Evolutionary conservation across 2,888 invertebrate genomes (phyloP), one percentile per base, ranked within the genome.

Genomic region (Diadegma fenestrale): DNA sequence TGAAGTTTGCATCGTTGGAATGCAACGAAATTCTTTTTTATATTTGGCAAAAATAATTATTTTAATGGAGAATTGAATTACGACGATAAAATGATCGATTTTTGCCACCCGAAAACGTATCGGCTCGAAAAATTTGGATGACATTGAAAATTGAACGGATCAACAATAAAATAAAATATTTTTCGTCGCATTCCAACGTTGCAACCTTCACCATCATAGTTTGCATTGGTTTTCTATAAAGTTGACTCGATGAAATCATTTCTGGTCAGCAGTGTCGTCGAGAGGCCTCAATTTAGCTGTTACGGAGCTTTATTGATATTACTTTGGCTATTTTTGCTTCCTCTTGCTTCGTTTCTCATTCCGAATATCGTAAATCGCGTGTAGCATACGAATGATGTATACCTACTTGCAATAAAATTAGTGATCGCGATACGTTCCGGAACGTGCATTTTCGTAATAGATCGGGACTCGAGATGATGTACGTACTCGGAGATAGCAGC

Each of bases 371-470:
- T 58, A 58, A 58, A 58, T 58, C 58, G 26, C 26, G 58, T 58
- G 58, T 58, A 58, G 58, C 58, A 58, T 58, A 58, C 58, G 58
- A 58, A 58, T 58, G 58, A 58, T 58, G 58, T 58, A 58, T 64
- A 64, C 63, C 8, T 33, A 64, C 63, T n/a, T 33, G 33, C 37
- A 37, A 64, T 37, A 64, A 64, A 37, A 64, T 64, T 64, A 64
- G 63, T 37, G 63, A 64, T 64, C 63, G 63, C 37, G 63, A 64
- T 64, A 64, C 63, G 37, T 64, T 58, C 26, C 58, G 58, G 58
- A 26, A 58, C 58, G 58, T 58, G 58, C 26, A 17, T 64, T 37
- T 3, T 61, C 48, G 30, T 61, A 22, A n/a, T 68, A 14, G 33
- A 19, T 30, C 45, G 30, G 72, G 41, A 68, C 43, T 43, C 6